Percentiles rank a stretch among this genome's conserved stretches.
phyloP scores from a whole-genome alignment of 2,888 invertebrate genomes.

The Fabriciana adippe region DNA sequence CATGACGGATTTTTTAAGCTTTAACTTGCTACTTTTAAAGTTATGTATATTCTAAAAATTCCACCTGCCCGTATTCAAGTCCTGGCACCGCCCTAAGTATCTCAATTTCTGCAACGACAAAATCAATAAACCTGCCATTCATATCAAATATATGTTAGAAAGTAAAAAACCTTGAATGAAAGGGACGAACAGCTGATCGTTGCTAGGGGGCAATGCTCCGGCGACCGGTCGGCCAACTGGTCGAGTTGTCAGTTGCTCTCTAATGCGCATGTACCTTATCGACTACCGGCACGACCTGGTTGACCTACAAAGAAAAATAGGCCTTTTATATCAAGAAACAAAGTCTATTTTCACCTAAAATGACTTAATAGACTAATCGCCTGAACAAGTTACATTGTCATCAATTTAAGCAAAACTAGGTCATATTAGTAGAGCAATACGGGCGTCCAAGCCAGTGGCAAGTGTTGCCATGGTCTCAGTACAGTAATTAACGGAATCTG shows the following conservation, averaged over 20 bases:
- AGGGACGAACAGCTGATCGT: conserved; percentile 46
- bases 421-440: conserved; percentile 10
- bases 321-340: neutral
- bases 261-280: conserved; percentile 52
- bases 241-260: conserved; percentile 33
- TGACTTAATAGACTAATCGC: conserved; percentile 23
- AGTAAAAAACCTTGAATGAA: conserved; percentile 46
- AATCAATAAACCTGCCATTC: conserved; percentile 30
- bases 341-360: conserved; percentile 9
- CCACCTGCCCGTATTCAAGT: neutral
- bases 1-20: neutral
- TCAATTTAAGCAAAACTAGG: conserved; percentile 20
- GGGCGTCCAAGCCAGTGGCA: neutral
- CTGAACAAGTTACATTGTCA: conserved; percentile 14
- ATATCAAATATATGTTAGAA: conserved; percentile 42
- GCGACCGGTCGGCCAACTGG: conserved; percentile 30
- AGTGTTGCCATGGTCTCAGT: conserved; percentile 36
- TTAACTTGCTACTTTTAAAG: too few relatives aligned
- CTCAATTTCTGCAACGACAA: conserved; percentile 19
- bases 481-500: conserved; percentile 44
- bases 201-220: conserved; percentile 42
- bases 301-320: conserved; percentile 26
- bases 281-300: conserved; percentile 40
- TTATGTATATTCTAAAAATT: neutral
- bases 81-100: neutral